Conservation (phyloP, 2,113 vertebrate species). For the Forbesichthys agassizii region DNA sequence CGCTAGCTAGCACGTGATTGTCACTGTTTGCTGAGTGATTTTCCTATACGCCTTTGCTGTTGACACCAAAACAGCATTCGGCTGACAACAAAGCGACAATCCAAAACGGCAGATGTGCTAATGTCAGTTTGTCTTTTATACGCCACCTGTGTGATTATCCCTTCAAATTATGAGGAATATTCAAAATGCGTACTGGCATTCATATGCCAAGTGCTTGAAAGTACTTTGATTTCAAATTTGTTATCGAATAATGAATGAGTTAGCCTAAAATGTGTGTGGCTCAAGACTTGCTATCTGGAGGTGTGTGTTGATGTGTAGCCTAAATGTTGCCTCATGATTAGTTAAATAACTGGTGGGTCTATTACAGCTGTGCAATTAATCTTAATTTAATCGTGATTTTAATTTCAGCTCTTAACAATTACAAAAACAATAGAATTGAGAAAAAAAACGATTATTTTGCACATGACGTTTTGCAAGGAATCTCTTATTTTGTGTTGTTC, state of each 20-base stretch:
- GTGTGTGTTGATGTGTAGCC: too few relatives aligned
- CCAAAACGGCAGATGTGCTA: slow-evolving; percentile 15
- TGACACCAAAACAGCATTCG: slow-evolving; percentile 22
- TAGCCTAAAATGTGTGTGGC: too few relatives aligned
- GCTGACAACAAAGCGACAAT: slow-evolving; percentile 24
- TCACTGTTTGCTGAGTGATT: slow-evolving; percentile 46
- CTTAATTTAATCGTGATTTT: too few relatives aligned
- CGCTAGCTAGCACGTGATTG: neutral
- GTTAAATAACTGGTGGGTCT: too few relatives aligned
- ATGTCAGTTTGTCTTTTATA: slow-evolving; percentile 32
- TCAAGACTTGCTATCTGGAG: neutral
- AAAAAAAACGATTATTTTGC: too few relatives aligned
- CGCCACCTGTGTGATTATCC: slow-evolving; percentile 14
- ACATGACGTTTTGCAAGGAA: too few relatives aligned
- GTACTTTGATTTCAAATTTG: slow-evolving; percentile 24
- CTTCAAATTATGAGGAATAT: slow-evolving; percentile 21
- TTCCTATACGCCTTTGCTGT: slow-evolving; percentile 42
- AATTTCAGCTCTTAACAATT: too few relatives aligned
- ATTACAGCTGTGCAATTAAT: too few relatives aligned
- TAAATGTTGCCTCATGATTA: too few relatives aligned
- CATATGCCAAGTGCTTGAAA: slow-evolving; percentile 2
- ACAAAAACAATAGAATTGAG: too few relatives aligned
- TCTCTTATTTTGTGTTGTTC: too few relatives aligned
- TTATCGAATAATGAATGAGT: neutral
- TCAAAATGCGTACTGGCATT: slow-evolving; percentile 2